These are phyloP conservation scores for Acleris sparsana DNA, from an alignment of 2,888 invertebrate species.

Conservation along the genomic window DNA sequence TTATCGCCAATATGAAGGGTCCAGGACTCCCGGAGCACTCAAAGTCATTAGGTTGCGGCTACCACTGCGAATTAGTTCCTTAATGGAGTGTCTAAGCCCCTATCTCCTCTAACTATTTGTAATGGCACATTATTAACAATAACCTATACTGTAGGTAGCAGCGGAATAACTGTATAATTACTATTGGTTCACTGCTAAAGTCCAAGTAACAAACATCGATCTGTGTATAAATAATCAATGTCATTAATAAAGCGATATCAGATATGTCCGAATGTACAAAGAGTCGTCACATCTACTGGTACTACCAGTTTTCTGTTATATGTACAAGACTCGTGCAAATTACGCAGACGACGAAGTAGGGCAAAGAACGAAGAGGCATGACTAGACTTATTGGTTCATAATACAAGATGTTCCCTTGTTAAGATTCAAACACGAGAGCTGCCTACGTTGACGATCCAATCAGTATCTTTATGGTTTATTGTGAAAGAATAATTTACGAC, in stretches of 20 bases:
- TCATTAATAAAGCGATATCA: too few relatives aligned
- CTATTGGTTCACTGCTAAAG: neutral
- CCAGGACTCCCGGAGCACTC: constrained; percentile 61
- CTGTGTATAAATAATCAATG: too few relatives aligned
- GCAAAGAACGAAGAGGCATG: constrained; percentile 14
- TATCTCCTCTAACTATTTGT: constrained; percentile 48
- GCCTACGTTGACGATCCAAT: neutral
- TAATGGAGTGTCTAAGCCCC: constrained; percentile 65
- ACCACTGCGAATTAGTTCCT: constrained; percentile 60
- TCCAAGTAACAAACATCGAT: neutral
- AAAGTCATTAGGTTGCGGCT: constrained; percentile 60
- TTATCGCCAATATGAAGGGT: constrained; percentile 48
- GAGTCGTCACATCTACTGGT: neutral
- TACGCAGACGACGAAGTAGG: constrained; percentile 12
- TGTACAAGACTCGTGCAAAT: constrained; percentile 20
- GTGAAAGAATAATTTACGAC: neutral
- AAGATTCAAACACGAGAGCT: constrained; percentile 10
- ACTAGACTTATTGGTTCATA: neutral
- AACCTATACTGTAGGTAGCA: constrained; percentile 2
- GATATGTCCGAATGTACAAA: neutral
- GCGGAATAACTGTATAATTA: neutral
- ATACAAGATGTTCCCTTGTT: constrained; percentile 10
- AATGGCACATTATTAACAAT: constrained; percentile 50
- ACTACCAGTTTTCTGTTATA: constrained; percentile 5
- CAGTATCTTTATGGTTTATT: too few relatives aligned